Evolutionary conservation across 2,797 vertebrate species (phyloP), one percentile per base, ranked within the genome.

Genomic region (Anabacerthia variegaticeps): DNA sequence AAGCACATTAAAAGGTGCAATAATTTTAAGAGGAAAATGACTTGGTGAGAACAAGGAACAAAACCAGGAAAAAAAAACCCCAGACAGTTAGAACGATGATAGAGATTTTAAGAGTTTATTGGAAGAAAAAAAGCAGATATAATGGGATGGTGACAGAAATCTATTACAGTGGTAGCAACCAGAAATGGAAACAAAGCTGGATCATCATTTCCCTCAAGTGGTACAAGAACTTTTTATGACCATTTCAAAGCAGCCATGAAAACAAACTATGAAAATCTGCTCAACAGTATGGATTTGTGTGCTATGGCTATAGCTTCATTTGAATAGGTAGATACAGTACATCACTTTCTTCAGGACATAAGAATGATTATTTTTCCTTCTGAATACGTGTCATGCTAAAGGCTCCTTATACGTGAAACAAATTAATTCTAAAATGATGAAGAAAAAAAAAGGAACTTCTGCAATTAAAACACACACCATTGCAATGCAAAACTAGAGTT

Each of bases 41-140:
- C 10, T 11, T 39, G 58, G 9, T 62, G 61, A 93, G 82, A 95
- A 94, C 39, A 73, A 3, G 36, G 27, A 96, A 89, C 65, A 86
- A 95, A 94, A 83, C 16, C 61, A 68, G 48, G 81, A 44, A 6
- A 37, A 89, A 85, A 96, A 78, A 87, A 62, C 73, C 73, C 73
- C 95, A 97, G 96, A 97, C 95, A 95, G 91, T 97, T 67, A 96
- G 95, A 96, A 97, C 97, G 95, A 97, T 94, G 90, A 97, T 96
- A 90, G 95, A 97, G 97, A 96, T 75, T 94, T 94, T 32, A 96
- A 95, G 93, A 96, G 95, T 98, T 98, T 98, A 98, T 98, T 98
- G 97, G 95, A 98, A 96, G 95, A 91, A 92, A 93, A 93, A 97
- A 97, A 95, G 91, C 88, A 93, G 95, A 97, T 92, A 97, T 94